phyloP scores from a whole-genome alignment of 2,113 vertebrate species.

The Desmodus rotundus region DNA sequence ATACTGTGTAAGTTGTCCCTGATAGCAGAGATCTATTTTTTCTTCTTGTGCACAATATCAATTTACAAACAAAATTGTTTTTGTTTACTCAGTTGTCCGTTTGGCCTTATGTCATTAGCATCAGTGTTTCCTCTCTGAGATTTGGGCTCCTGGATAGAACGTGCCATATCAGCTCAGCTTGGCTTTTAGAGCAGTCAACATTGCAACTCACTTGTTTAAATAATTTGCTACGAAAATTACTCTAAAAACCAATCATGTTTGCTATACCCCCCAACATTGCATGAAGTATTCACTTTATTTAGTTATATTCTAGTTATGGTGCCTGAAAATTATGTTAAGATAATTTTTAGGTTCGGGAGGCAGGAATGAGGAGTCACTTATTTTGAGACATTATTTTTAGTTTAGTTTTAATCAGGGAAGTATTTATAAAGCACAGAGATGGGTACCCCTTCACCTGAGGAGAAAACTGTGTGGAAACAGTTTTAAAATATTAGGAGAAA shows the following conservation, averaged over 20 bases:
- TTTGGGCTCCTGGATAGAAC: not conserved
- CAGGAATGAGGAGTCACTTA: not conserved
- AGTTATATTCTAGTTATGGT: not conserved
- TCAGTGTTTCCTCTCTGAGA: not conserved
- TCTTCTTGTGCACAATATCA: not conserved
- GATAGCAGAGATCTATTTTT: not conserved
- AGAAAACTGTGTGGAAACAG: not conserved
- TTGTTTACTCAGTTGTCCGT: not conserved
- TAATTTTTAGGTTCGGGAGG: not conserved
- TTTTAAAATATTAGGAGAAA: not conserved
- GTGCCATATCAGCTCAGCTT: not conserved
- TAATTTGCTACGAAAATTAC: not conserved
- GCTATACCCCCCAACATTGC: not conserved
- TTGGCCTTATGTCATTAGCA: not conserved
- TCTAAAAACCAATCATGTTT: not conserved
- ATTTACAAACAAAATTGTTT: not conserved
- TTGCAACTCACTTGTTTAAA: not conserved
- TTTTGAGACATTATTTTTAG: not conserved
- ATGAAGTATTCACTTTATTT: not conserved
- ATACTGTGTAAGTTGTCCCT: not conserved
- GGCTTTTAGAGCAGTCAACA: not conserved
- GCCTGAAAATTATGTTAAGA: not conserved
- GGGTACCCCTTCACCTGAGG: rapidly evolving
- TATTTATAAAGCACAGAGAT: not conserved
- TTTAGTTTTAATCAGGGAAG: not conserved